These are phyloP conservation scores for Phaethon lepturus DNA, from an alignment of 2,113 vertebrate species.

Conservation along the genomic window DNA sequence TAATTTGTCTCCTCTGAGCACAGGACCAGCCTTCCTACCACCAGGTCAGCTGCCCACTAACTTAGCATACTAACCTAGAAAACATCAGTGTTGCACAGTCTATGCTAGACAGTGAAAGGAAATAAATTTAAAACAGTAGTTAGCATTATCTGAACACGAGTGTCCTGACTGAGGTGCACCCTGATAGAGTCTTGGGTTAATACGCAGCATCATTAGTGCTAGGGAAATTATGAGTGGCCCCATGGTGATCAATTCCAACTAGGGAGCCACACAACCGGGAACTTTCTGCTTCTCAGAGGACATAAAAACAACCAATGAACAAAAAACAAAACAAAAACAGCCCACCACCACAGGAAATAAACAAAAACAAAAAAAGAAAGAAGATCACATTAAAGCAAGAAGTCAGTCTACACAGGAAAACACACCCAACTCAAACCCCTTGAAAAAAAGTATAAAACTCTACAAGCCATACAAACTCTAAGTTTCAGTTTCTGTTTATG, in stretches of 20 bases:
- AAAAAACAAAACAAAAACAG: not conserved
- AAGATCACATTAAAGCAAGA: not conserved
- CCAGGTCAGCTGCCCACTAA: not conserved
- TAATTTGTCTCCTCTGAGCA: not conserved
- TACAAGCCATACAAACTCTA: not conserved
- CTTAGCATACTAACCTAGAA: not conserved
- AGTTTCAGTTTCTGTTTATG: constrained; percentile 14
- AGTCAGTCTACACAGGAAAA: constrained; percentile 30
- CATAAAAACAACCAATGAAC: not conserved
- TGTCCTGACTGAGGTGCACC: rapidly evolving
- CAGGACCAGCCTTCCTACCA: not conserved
- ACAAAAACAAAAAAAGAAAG: not conserved
- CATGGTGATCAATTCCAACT: not conserved
- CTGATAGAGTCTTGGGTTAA: not conserved
- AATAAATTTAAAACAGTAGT: not conserved
- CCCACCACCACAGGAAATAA: not conserved
- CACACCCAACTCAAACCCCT: constrained; percentile 12
- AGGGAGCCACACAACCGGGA: not conserved
- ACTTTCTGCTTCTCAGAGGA: not conserved
- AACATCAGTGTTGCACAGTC: not conserved
- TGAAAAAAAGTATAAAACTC: not conserved
- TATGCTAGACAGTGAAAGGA: not conserved
- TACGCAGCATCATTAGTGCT: not conserved
- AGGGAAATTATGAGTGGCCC: not conserved
- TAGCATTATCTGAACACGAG: rapidly evolving